Percentiles rank a stretch among this genome's conserved stretches.
Evolutionary conservation across 2,797 vertebrate genomes (phyloP).

Genomic region (Pipistrellus kuhlii): DNA sequence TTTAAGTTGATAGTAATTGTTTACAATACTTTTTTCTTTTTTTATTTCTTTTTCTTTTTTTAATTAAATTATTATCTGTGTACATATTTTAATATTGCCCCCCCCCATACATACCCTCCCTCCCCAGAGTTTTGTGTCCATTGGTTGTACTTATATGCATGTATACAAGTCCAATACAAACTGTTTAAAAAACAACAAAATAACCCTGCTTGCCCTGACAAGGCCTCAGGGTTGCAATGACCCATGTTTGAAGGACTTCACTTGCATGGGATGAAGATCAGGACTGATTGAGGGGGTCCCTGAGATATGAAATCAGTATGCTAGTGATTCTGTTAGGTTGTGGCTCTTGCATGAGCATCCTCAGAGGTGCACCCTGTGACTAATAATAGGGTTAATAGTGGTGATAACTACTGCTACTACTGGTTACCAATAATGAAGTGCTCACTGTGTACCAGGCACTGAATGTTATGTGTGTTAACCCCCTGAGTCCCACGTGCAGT

Average conservation of each 20-base stretch:
- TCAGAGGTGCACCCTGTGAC: neutral
- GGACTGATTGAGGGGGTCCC: no score
- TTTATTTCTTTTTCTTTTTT: no score
- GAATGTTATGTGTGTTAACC: neutral
- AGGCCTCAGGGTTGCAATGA: neutral
- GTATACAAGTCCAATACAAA: no score
- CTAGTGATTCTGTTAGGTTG: neutral
- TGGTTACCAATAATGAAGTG: neutral
- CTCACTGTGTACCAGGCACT: neutral
- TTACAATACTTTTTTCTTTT: no score
- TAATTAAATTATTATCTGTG: no score
- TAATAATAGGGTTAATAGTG: neutral
- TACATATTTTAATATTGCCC: no score
- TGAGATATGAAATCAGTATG: neutral
- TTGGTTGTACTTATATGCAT: no score
- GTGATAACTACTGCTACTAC: neutral
- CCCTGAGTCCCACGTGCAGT: neutral
- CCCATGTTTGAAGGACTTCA: neutral
- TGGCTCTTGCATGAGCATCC: neutral
- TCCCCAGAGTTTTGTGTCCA: no score
- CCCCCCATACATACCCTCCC: no score
- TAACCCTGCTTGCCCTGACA: neutral
- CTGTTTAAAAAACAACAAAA: no score
- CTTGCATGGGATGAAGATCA: neutral
- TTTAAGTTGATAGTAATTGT: no score